Base-by-base conservation (phyloP, 2,888 invertebrate genomes). In the Ichneumoninae sp. region DNA sequence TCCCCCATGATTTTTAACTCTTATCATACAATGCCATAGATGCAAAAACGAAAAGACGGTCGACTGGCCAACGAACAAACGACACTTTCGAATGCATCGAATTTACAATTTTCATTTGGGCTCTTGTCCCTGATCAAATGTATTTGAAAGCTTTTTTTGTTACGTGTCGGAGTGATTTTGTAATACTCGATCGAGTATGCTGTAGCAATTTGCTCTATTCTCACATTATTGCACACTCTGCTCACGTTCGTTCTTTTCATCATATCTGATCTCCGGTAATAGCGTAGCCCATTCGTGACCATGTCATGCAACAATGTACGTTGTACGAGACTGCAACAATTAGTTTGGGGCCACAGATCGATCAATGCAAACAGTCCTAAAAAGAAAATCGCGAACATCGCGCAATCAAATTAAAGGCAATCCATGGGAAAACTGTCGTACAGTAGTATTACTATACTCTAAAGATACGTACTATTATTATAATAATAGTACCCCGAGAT, bases 51-150 rank as follows among this genome's bases (percentile, higher is more conserved):
- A 26, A 57, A 26, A 8, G 10, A 22, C 19, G 10, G 19, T 8
- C 22, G 54, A 10, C 26, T 26, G 22, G 22, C 7, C 40, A 81
- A 73, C 77, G 77, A 81, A 66, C 50, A 81, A 81, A 57, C 63
- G 77, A 63, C 68, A 77, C 68, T 83, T 50, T 77, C 71, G 63
- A 71, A 52, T 80, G 83, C 76, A 77, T 77, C 77, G 71, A 81
- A 81, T 57, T 57, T 26, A 13, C 26, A 57, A 22, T 13, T 22
- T 26, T 26, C 4, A 8, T 22, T 22, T 26, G 22, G 44, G 44
- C 26, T 2, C 22, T 10, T 5, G 26, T 13, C 13, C 26, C 57
- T 26, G 8, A 26, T 1, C 57, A 22, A 10, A 26, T 26, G 26
- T 57, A 26, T 13, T 57, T 57, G 4, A 57, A 57, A 57, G 22